Percentiles rank a stretch among this genome's conserved stretches.
phyloP scores from a whole-genome alignment of 2,797 vertebrate genomes.

The Phoeniculus purpureus region DNA sequence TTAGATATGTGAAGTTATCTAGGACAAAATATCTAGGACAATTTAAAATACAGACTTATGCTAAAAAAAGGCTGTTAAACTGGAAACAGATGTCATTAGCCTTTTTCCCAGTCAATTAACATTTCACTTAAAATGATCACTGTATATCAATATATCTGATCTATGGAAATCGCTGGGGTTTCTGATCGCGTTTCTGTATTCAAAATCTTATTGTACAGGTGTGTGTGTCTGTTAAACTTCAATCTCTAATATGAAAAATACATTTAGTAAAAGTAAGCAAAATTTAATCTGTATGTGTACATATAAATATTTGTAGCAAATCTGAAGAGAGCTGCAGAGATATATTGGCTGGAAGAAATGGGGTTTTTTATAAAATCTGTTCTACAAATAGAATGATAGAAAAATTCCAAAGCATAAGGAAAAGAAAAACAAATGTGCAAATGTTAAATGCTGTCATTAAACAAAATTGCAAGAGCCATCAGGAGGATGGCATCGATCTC shows the following conservation, averaged over 20 bases:
- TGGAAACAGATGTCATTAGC: slow-evolving; percentile 8
- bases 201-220: not conserved
- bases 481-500: fast-evolving
- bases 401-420: not conserved
- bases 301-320: not conserved
- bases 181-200: not conserved
- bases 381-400: not conserved
- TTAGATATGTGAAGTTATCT: not conserved
- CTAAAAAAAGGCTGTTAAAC: slow-evolving; percentile 3
- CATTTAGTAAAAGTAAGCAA: not conserved
- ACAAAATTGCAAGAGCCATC: not conserved
- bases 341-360: not conserved
- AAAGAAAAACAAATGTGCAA: not conserved
- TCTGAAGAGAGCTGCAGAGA: not conserved
- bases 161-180: not conserved
- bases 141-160: not conserved
- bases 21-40: slow-evolving; percentile 40
- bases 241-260: not conserved
- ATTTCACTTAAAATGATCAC: not conserved
- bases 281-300: not conserved
- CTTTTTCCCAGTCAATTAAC: not conserved
- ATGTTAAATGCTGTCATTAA: not conserved
- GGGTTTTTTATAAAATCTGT: not conserved
- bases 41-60: not conserved
- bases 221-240: not conserved